Evolutionary conservation across 2,797 vertebrate species (phyloP).

Genomic region (Channallabes apus): DNA sequence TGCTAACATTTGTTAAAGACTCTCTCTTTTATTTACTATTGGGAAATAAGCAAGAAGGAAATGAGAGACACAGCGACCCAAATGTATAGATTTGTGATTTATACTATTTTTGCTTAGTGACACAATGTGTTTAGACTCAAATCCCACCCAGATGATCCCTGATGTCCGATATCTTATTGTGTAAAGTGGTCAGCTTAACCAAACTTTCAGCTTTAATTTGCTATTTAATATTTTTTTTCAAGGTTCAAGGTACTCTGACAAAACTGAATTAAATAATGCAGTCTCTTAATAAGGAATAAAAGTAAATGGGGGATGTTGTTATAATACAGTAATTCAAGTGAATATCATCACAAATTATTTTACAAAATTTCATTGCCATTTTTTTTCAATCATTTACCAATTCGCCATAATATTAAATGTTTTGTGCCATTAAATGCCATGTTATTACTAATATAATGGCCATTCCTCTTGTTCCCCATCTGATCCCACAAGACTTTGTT

Average conservation of each 20-base stretch:
- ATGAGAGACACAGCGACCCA: not conserved
- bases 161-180: constrained; percentile 25
- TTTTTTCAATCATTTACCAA: no score
- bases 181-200: constrained; percentile 40
- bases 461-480: no score
- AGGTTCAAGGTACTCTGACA: constrained; percentile 19
- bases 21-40: constrained; percentile 1
- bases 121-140: constrained; percentile 29
- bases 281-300: constrained; percentile 14
- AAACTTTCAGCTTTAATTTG: constrained; percentile 26
- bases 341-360: not conserved
- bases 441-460: no score
- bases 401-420: no score
- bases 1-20: constrained; percentile 18
- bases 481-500: no score
- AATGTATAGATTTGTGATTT: constrained; percentile 10
- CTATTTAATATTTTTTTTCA: constrained; percentile 42
- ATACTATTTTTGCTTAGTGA: constrained; percentile 29
- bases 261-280: constrained; percentile 21
- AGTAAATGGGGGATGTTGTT: not conserved
- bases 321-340: not conserved
- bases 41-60: constrained; percentile 2
- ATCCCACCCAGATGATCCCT: constrained; percentile 43
- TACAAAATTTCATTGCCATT: no score
- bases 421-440: no score